phyloP scores from a whole-genome alignment of 2,797 vertebrate species.

The Cryptoprocta ferox region DNA sequence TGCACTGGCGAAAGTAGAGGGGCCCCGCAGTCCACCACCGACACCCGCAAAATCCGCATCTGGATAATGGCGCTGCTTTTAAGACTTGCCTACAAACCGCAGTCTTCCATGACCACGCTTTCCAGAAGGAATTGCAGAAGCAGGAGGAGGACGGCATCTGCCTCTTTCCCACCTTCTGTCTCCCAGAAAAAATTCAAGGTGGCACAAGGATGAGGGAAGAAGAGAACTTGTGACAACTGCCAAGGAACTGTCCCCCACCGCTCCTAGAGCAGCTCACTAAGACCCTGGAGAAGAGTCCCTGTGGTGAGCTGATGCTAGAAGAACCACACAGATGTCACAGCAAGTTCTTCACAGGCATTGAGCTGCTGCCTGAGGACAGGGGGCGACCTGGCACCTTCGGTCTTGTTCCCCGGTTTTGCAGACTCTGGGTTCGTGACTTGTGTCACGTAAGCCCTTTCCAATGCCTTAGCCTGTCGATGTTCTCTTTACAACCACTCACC shows the following conservation, averaged over 20 bases:
- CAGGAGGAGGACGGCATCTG: neutral
- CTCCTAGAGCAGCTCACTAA: neutral
- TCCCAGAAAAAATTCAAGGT: neutral
- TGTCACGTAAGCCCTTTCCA: neutral
- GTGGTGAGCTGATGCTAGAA: too few species aligned
- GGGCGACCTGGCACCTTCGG: neutral
- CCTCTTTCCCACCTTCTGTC: neutral
- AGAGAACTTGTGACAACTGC: neutral
- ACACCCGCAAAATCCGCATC: neutral
- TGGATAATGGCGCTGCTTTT: neutral
- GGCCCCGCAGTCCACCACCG: too few species aligned
- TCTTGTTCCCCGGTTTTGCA: neutral
- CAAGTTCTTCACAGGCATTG: neutral
- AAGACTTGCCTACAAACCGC: neutral
- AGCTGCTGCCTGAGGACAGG: neutral
- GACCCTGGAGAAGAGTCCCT: too few species aligned
- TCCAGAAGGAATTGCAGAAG: neutral
- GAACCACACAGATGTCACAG: fast-evolving
- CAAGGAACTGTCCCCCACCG: neutral
- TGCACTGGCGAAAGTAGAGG: neutral
- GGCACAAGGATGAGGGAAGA: neutral
- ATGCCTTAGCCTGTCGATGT: too few species aligned
- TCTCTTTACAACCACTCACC: neutral
- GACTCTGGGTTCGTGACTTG: neutral
- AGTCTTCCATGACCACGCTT: neutral